Percentiles rank a stretch among this genome's conserved stretches.
Evolutionary conservation across 2,797 vertebrate species (phyloP).

Genomic region (Phalloptychus januarius): DNA sequence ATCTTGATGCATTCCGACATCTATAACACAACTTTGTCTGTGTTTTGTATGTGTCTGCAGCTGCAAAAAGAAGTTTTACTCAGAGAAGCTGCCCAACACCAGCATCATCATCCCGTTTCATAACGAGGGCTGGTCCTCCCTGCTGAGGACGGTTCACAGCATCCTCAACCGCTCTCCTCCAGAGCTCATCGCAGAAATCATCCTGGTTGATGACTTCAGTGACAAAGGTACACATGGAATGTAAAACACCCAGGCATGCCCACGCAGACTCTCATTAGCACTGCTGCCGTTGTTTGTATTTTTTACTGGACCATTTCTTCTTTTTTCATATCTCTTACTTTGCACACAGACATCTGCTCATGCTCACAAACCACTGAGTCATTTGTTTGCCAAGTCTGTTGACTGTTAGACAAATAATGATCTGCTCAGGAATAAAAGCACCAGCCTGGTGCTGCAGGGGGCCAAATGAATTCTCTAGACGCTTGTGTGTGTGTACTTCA

Average conservation of each 20-base stretch:
- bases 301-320: slow-evolving; percentile 15
- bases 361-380: slow-evolving; percentile 19
- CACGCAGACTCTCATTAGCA: neutral
- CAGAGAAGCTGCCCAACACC: slow-evolving; percentile 92
- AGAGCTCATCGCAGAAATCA: slow-evolving; percentile 89
- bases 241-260: neutral
- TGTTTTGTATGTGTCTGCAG: slow-evolving; percentile 66
- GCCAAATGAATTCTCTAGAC: slow-evolving; percentile 13
- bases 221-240: slow-evolving; percentile 85
- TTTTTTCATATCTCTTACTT: neutral
- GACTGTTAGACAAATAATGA: slow-evolving; percentile 45
- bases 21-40: neutral
- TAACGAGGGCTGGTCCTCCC: slow-evolving; percentile 97
- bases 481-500: neutral
- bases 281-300: slow-evolving; percentile 5
- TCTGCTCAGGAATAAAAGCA: slow-evolving; percentile 23
- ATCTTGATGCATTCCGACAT: neutral
- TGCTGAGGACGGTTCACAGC: slow-evolving; percentile 95
- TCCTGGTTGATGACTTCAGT: slow-evolving; percentile 97
- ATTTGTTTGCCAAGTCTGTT: slow-evolving; percentile 29
- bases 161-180: slow-evolving; percentile 93
- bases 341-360: slow-evolving; percentile 4
- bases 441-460: slow-evolving; percentile 10
- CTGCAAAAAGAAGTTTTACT: slow-evolving; percentile 89
- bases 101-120: slow-evolving; percentile 98